Evolutionary conservation across 1,140 invertebrate species (phyloP).

Genomic region (Drosophila watanabei): DNA sequence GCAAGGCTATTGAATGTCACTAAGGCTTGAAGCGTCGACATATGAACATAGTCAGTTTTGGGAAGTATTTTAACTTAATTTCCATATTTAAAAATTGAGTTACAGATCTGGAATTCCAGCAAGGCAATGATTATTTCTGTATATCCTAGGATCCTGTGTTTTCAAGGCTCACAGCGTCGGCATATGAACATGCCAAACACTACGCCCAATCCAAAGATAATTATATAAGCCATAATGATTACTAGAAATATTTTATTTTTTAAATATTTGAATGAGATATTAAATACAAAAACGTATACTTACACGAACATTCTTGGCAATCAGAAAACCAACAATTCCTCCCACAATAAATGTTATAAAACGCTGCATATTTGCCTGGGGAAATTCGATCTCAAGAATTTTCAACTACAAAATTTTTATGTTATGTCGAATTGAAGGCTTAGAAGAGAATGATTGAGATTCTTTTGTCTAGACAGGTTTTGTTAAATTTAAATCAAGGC

Average conservation of each 20-base stretch:
- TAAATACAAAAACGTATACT: conserved; percentile 1
- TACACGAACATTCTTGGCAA: conserved; percentile 48
- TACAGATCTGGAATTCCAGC: background rate
- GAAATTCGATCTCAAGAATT: background rate
- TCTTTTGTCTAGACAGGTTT: background rate
- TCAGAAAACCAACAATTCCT: conserved; percentile 38
- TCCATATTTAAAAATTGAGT: background rate
- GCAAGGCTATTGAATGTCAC: background rate
- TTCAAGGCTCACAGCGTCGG: conserved; percentile 34
- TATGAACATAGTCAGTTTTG: conserved; percentile 4
- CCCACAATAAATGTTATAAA: conserved; percentile 52
- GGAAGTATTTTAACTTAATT: background rate
- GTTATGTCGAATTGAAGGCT: background rate
- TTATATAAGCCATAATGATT: conserved; percentile 37
- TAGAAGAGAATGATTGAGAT: background rate
- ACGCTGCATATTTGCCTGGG: conserved; percentile 31
- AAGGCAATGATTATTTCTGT: background rate
- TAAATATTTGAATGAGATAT: background rate
- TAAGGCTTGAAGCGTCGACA: conserved; percentile 37
- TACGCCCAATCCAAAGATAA: conserved; percentile 57
- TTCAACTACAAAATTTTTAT: conserved; percentile 7
- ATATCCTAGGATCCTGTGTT: background rate
- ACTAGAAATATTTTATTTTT: background rate
- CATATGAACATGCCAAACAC: conserved; percentile 54
- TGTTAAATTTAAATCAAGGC: background rate